Conservation (phyloP, 2,888 invertebrate species). For the Leptothorax acervorum region DNA sequence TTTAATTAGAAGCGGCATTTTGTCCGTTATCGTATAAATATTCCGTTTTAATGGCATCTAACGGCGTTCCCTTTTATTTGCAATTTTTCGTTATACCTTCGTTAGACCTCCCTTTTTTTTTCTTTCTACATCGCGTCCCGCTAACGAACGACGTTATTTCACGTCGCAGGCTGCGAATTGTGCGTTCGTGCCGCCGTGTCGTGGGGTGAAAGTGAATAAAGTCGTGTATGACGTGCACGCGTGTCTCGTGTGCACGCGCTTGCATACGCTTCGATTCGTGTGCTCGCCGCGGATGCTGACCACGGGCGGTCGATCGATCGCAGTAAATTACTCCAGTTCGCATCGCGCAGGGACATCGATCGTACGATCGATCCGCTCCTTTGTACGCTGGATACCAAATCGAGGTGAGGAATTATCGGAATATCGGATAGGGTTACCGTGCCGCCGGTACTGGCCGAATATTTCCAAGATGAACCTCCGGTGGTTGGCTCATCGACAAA, state of each 20-base stretch:
- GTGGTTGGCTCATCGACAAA: neutral
- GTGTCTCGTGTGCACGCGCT: slow-evolving; percentile 28
- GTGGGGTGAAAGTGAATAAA: slow-evolving; percentile 73
- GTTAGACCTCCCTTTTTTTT: slow-evolving; percentile 3
- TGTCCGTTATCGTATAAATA: neutral
- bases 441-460: neutral
- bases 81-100: slow-evolving; percentile 28
- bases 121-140: neutral
- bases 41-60: slow-evolving; percentile 22
- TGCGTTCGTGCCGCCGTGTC: slow-evolving; percentile 28
- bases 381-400: slow-evolving; percentile 69
- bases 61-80: slow-evolving; percentile 18
- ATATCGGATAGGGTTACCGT: slow-evolving; percentile 14
- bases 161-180: slow-evolving; percentile 41
- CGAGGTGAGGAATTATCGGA: slow-evolving; percentile 64
- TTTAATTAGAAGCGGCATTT: slow-evolving; percentile 34
- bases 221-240: slow-evolving; percentile 50
- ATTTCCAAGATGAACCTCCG: slow-evolving; percentile 9
- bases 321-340: slow-evolving; percentile 18
- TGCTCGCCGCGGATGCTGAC: neutral
- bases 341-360: slow-evolving; percentile 52
- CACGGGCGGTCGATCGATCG: slow-evolving; percentile 46
- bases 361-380: slow-evolving; percentile 60
- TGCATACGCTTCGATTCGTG: slow-evolving; percentile 10
- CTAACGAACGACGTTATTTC: slow-evolving; percentile 59